These are phyloP conservation scores for Drosophila mettleri DNA, from an alignment of 2,888 invertebrate genomes.

Conservation along the genomic window DNA sequence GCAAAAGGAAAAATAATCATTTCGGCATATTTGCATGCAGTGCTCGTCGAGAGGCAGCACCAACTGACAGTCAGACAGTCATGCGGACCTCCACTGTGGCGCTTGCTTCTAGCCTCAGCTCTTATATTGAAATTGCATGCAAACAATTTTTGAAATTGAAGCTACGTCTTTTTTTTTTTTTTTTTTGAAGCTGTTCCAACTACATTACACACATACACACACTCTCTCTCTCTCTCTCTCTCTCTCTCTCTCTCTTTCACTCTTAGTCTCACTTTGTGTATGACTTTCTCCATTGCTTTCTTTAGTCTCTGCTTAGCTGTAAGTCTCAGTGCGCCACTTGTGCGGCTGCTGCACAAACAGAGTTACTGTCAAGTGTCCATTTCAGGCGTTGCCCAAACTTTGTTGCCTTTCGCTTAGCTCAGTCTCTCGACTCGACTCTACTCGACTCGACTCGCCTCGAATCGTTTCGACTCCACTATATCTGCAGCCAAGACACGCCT, in stretches of 20 bases:
- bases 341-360: conserved; percentile 65
- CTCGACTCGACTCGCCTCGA: background rate
- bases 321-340: conserved; percentile 61
- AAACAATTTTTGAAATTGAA: conserved; percentile 81
- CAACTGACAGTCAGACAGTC: conserved; percentile 14
- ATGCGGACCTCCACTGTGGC: conserved; percentile 3
- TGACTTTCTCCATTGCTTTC: background rate
- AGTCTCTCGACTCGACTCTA: conserved; percentile 26
- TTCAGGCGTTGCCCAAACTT: conserved; percentile 68
- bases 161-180: conserved; percentile 57
- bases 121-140: conserved; percentile 80
- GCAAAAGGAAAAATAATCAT: conserved; percentile 74
- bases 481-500: conserved; percentile 24
- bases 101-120: conserved; percentile 3
- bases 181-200: conserved; percentile 26
- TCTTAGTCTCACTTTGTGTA: background rate
- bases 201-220: too few relatives aligned
- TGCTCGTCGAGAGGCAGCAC: conserved; percentile 43
- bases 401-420: conserved; percentile 65
- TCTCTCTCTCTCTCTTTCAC: background rate
- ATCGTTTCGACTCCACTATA: too few relatives aligned
- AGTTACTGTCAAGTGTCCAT: conserved; percentile 77
- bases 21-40: conserved; percentile 79
- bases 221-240: background rate
- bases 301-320: conserved; percentile 6